Conservation (phyloP, 1,140 invertebrate genomes). For the Aleiodes sp. region DNA sequence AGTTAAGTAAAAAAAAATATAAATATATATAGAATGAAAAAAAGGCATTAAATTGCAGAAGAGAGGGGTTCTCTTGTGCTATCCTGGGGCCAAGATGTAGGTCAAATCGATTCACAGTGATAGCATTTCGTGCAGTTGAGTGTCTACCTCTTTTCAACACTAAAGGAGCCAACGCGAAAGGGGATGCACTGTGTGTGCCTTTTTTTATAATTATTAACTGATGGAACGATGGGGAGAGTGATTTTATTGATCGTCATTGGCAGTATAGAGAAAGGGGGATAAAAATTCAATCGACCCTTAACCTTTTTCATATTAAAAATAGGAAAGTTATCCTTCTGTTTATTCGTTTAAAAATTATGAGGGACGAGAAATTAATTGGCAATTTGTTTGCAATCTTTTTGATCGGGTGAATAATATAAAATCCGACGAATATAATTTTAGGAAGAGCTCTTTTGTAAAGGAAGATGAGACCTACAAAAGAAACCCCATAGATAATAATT, state of each 20-base stretch:
- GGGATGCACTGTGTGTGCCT: background rate
- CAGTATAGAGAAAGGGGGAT: background rate
- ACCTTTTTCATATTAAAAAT: constrained; percentile 1
- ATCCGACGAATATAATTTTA: too few species aligned
- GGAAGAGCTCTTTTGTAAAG: too few species aligned
- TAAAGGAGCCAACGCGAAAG: background rate
- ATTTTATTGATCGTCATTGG: background rate
- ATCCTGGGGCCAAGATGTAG: background rate
- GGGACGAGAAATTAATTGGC: background rate
- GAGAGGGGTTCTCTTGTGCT: background rate
- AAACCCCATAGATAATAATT: too few species aligned
- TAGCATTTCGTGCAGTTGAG: background rate
- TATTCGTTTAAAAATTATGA: background rate
- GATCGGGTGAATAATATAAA: too few species aligned
- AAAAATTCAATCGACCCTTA: background rate
- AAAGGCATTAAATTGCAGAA: too few species aligned
- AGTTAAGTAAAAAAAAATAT: background rate
- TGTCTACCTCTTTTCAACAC: background rate
- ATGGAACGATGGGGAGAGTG: background rate
- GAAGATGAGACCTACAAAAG: too few species aligned
- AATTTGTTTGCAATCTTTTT: too few species aligned
- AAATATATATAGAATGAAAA: too few species aligned
- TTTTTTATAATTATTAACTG: background rate
- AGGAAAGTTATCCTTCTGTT: background rate
- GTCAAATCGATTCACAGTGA: constrained; percentile 19